phyloP scores from a whole-genome alignment of 2,113 vertebrate species.

The Cyrtonyx montezumae region DNA sequence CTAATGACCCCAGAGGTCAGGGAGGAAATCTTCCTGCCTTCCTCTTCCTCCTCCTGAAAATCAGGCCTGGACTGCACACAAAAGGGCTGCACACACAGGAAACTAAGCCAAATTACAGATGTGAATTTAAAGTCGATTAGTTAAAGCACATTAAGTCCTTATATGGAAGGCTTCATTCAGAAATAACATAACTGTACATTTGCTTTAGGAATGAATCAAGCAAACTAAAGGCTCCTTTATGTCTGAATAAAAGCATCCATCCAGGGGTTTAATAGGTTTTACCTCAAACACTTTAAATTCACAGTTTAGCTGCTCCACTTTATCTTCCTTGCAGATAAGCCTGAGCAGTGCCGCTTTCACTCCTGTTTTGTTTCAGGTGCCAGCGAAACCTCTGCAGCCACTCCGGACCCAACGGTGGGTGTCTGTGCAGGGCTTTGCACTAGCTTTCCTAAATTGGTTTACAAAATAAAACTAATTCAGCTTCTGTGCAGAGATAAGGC shows the following conservation, averaged over 20 bases:
- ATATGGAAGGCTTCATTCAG: conserved; percentile 27
- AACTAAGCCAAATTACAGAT: conserved; percentile 43
- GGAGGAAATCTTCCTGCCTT: conserved; percentile 1
- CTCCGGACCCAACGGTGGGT: neutral
- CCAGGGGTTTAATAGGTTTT: conserved; percentile 8
- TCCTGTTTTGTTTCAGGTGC: conserved; percentile 28
- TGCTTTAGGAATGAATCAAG: conserved; percentile 39
- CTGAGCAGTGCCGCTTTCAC: neutral
- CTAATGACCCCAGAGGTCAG: neutral
- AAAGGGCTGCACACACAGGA: neutral
- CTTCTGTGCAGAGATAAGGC: conserved; percentile 30
- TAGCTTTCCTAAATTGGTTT: conserved; percentile 55
- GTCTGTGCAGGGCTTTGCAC: neutral
- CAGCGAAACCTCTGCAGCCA: neutral
- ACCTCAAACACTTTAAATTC: conserved; percentile 27
- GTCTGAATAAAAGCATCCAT: neutral
- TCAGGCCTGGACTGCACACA: neutral
- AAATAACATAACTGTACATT: conserved; percentile 38
- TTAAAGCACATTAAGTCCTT: conserved; percentile 18
- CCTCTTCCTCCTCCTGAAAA: conserved; percentile 3
- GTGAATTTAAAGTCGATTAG: conserved; percentile 31
- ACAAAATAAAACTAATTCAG: conserved; percentile 55
- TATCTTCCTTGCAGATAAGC: neutral
- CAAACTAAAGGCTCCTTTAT: conserved; percentile 27
- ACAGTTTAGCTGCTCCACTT: conserved; percentile 9